Conservation (phyloP, 1,140 invertebrate species). For the Bombus cullumanus region DNA sequence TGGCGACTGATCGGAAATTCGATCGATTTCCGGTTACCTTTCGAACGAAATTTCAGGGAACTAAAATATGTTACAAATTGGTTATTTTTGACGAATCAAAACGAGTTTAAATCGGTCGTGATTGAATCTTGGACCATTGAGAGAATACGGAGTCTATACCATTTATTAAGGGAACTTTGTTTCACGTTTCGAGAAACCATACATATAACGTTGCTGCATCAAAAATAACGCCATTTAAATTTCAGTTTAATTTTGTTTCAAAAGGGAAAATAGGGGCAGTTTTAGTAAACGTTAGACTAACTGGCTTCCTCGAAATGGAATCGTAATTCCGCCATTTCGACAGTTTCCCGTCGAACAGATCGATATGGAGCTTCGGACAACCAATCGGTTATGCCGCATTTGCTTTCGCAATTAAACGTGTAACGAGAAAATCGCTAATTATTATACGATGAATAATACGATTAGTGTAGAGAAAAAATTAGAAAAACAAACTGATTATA, state of each 20-base stretch:
- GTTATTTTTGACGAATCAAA: not conserved
- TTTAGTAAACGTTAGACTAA: not conserved
- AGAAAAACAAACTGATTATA: not conserved
- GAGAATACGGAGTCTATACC: too few relatives aligned
- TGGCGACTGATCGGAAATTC: not conserved
- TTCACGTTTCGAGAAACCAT: too few relatives aligned
- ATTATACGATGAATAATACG: not conserved
- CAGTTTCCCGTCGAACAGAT: not conserved
- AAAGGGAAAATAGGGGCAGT: not conserved
- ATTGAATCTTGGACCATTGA: not conserved
- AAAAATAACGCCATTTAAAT: not conserved
- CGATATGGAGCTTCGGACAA: not conserved
- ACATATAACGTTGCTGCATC: not conserved
- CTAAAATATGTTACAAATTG: not conserved
- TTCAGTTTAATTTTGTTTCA: not conserved
- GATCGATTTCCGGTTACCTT: not conserved
- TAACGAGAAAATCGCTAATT: conserved; percentile 13
- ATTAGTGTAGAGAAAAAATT: not conserved
- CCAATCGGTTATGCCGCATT: not conserved
- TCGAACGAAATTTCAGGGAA: not conserved
- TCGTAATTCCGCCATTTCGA: not conserved
- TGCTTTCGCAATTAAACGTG: conserved; percentile 9
- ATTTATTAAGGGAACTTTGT: too few relatives aligned
- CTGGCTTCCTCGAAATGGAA: not conserved
- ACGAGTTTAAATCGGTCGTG: not conserved